Evolutionary conservation across 2,797 vertebrate genomes (phyloP).

Genomic region (Sylvilagus floridanus): DNA sequence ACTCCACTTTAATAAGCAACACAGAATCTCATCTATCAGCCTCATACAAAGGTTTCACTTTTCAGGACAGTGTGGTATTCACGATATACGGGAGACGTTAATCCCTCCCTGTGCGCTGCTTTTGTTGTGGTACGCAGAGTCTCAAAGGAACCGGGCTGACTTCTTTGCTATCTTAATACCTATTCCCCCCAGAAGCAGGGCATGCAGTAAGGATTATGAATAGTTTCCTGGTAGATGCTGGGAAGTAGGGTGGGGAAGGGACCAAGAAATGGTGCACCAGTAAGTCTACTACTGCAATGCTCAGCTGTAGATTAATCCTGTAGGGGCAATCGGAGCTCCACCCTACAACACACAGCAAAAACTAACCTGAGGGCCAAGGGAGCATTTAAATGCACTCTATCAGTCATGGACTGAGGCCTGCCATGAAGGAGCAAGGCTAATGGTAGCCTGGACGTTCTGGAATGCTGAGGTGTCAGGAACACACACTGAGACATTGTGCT

Average conservation of each 20-base stretch:
- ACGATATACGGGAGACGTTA: not conserved
- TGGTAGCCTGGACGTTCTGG: not conserved
- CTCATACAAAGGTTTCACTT: constrained; percentile 24
- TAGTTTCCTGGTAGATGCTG: not conserved
- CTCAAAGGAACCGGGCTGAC: not conserved
- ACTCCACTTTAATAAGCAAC: constrained; percentile 37
- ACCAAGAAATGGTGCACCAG: not conserved
- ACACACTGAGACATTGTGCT: not conserved
- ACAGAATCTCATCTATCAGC: not conserved
- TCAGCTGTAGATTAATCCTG: not conserved
- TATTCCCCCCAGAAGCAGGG: not conserved
- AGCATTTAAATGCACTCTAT: not conserved
- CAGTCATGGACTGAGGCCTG: not conserved
- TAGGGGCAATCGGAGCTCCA: not conserved
- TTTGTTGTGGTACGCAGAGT: not conserved
- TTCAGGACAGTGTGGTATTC: not conserved
- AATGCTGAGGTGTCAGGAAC: not conserved
- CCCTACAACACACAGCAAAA: not conserved
- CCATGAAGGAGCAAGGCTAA: not conserved
- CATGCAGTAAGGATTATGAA: constrained; percentile 10
- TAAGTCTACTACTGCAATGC: not conserved
- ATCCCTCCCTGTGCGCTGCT: not conserved
- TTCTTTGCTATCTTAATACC: constrained; percentile 17
- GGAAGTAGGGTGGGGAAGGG: not conserved
- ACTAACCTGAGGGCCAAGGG: not conserved